Conservation (phyloP, 2,113 vertebrate species). For the Strigops habroptila region DNA sequence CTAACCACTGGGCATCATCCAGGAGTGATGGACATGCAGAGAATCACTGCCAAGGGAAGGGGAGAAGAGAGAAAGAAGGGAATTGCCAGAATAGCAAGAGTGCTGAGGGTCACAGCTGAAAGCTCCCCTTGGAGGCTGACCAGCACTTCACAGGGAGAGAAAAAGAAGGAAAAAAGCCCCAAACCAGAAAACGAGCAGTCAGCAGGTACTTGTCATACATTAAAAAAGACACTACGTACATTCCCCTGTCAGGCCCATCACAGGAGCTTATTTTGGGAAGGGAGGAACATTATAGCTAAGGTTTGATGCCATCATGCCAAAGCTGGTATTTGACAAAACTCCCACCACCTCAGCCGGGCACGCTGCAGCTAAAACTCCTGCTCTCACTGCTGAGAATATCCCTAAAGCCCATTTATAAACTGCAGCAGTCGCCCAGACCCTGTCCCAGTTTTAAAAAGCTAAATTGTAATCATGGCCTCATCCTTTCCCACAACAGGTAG, state of each 20-base stretch:
- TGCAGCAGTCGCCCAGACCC: background rate
- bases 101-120: background rate
- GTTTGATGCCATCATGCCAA: conserved; percentile 28
- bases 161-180: background rate
- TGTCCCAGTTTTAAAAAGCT: background rate
- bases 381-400: background rate
- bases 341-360: conserved; percentile 6
- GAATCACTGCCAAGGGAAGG: background rate
- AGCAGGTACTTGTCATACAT: conserved; percentile 8
- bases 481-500: background rate
- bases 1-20: no score
- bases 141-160: background rate
- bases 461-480: background rate
- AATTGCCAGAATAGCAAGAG: background rate
- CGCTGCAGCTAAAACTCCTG: background rate
- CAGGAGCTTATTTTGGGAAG: conserved; percentile 20
- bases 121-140: background rate
- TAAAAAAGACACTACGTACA: background rate
- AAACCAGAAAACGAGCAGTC: background rate
- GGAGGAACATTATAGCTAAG: background rate
- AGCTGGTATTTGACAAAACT: conserved; percentile 36
- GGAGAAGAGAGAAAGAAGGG: background rate
- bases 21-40: background rate
- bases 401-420: background rate
- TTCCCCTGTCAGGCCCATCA: conserved; percentile 15